Evolutionary conservation across 2,797 vertebrate genomes (phyloP).

Genomic region (Glossophaga mutica): DNA sequence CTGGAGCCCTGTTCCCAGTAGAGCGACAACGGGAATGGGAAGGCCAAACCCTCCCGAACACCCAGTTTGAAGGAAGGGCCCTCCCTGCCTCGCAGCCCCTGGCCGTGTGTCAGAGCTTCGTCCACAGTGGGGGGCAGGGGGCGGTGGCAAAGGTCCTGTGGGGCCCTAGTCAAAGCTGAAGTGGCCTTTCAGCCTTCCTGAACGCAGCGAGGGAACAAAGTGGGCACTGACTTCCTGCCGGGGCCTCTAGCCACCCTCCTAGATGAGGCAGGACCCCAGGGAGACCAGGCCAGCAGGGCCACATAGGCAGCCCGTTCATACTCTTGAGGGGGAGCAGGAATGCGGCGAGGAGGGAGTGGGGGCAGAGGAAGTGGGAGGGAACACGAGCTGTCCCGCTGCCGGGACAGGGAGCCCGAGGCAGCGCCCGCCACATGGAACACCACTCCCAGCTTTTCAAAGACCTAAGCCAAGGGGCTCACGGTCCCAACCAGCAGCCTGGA

Average conservation of each 20-base stretch:
- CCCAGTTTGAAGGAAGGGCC: neutral
- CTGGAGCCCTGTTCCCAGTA: neutral
- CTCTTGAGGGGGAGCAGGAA: neutral
- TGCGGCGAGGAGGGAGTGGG: neutral
- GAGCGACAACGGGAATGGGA: neutral
- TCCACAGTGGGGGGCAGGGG: neutral
- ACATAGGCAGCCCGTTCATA: slow-evolving; percentile 50
- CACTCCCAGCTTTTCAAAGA: neutral
- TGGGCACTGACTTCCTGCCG: neutral
- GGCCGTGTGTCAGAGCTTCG: neutral
- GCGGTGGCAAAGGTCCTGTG: neutral
- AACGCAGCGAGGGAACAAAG: neutral
- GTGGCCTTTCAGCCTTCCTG: neutral
- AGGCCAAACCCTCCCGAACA: neutral
- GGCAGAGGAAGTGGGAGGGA: neutral
- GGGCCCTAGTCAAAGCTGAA: neutral
- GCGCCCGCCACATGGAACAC: neutral
- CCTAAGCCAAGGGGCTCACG: neutral
- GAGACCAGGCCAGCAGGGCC: neutral
- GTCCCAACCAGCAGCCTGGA: neutral
- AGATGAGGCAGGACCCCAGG: neutral
- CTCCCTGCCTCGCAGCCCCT: neutral
- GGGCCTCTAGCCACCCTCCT: neutral
- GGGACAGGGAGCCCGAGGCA: neutral
- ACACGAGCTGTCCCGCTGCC: neutral